Percentiles rank a stretch among this genome's conserved stretches.
These are phyloP conservation scores for Spinus olivaceus DNA, from an alignment of 2,797 vertebrate genomes.

Conservation along the genomic window DNA sequence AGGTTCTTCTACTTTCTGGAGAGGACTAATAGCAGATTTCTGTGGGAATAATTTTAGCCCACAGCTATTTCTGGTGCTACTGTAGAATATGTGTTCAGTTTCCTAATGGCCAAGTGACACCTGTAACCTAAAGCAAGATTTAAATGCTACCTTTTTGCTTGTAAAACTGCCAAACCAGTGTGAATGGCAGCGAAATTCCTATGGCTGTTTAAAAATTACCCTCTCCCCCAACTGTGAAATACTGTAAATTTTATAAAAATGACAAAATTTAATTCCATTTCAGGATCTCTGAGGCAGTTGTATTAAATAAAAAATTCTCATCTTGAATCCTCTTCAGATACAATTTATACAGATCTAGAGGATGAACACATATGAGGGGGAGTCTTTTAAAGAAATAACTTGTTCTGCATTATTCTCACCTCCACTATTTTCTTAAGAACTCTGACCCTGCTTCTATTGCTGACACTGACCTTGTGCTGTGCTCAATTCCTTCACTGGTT, in stretches of 20 bases:
- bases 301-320: neutral
- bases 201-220: neutral
- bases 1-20: neutral
- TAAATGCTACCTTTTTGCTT: neutral
- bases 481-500: neutral
- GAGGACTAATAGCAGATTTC: neutral
- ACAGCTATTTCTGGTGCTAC: neutral
- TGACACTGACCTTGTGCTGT: accelerated
- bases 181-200: neutral
- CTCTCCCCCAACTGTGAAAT: neutral
- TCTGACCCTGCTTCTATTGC: neutral
- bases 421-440: neutral
- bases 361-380: neutral
- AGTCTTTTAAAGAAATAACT: neutral
- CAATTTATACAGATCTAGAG: neutral
- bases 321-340: neutral
- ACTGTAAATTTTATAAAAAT: neutral
- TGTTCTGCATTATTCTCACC: neutral
- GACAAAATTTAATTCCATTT: neutral
- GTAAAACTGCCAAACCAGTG: neutral
- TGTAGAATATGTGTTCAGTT: neutral
- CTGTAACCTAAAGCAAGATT: neutral
- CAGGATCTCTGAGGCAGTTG: neutral
- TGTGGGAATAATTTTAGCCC: neutral
- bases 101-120: neutral